Percentiles rank a stretch among this genome's conserved stretches.
Conservation (phyloP, 2,888 invertebrate genomes). For the Clusia tigrina region DNA sequence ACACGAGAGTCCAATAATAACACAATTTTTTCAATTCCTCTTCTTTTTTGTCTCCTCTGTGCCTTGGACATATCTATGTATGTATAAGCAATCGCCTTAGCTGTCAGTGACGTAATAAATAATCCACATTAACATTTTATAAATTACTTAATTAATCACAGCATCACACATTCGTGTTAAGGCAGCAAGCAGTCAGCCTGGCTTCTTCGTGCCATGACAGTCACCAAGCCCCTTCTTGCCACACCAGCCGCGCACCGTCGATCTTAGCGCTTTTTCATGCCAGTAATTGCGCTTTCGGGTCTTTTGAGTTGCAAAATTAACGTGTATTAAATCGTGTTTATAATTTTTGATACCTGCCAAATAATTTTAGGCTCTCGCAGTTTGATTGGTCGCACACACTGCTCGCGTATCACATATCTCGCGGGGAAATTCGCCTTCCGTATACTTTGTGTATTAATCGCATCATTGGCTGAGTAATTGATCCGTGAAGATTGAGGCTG, state of each 20-base stretch:
- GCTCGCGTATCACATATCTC: no score
- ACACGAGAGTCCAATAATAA: no score
- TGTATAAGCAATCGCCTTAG: background rate
- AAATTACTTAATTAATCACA: conserved; percentile 9
- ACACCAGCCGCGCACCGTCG: no score
- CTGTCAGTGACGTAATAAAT: conserved; percentile 1
- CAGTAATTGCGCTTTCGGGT: background rate
- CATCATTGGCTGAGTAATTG: no score
- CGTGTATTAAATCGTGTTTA: background rate
- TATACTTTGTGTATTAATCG: no score
- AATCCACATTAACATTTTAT: background rate
- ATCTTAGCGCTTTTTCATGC: background rate
- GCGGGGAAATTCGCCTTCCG: no score
- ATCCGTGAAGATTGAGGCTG: no score
- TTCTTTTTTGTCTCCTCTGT: no score
- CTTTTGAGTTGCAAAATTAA: conserved; percentile 5
- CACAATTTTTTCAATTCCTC: background rate
- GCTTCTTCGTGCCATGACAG: background rate
- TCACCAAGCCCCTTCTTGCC: no score
- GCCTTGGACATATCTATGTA: background rate
- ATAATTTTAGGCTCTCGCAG: no score
- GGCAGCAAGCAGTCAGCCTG: background rate
- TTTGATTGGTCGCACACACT: no score
- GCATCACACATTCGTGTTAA: background rate
- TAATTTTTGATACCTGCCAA: background rate